Evolutionary conservation across 2,888 invertebrate genomes (phyloP).

Genomic region (Machimus rusticus): DNA sequence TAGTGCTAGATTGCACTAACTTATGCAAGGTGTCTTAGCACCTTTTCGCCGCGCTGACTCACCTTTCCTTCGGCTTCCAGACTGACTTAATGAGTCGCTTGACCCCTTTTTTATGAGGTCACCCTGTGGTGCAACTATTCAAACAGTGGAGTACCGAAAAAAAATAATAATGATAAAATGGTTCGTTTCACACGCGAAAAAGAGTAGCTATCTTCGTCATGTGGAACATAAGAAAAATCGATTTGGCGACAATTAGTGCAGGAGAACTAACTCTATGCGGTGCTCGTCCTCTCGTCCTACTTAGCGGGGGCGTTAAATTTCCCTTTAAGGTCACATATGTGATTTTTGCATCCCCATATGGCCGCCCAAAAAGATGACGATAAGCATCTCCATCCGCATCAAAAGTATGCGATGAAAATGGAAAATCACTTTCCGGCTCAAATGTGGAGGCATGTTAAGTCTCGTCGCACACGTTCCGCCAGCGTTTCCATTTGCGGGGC

Average conservation of each 20-base stretch:
- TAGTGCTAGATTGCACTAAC: background rate
- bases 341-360: background rate
- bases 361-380: background rate
- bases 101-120: conserved; percentile 14
- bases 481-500: background rate
- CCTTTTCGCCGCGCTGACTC: background rate
- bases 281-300: background rate
- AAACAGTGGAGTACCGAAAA: background rate
- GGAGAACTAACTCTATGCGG: background rate
- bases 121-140: background rate
- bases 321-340: background rate
- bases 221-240: conserved; percentile 14
- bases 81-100: conserved; percentile 4
- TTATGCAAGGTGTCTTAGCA: background rate
- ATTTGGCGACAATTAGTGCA: background rate
- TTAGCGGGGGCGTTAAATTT: background rate
- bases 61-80: background rate
- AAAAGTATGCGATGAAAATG: background rate
- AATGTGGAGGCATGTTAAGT: background rate
- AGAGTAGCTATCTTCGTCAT: background rate
- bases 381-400: background rate
- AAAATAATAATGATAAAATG: background rate
- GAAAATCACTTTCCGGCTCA: background rate
- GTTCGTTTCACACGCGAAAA: background rate
- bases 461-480: background rate